phyloP scores from a whole-genome alignment of 2,888 invertebrate genomes.

The Bhutanitis thaidina region DNA sequence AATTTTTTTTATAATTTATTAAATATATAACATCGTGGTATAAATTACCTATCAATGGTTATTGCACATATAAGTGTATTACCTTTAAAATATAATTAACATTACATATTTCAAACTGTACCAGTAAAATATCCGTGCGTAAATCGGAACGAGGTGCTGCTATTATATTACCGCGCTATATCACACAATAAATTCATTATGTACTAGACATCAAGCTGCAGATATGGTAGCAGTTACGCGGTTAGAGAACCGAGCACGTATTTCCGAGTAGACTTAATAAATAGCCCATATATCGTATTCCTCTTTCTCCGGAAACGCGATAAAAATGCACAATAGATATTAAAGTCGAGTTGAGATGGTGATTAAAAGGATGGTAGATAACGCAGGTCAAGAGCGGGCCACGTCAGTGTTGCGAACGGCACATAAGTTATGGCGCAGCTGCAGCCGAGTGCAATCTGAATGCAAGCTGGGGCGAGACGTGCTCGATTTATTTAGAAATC shows the following conservation, averaged over 20 bases:
- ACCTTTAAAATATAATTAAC: background rate
- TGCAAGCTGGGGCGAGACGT: conserved; percentile 34
- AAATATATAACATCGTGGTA: no score
- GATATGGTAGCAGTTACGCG: conserved; percentile 27
- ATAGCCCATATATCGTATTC: background rate
- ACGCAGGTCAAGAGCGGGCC: conserved; percentile 23
- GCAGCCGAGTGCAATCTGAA: conserved; percentile 46
- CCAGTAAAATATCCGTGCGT: conserved; percentile 5
- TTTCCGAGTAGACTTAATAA: background rate
- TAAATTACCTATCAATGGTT: no score
- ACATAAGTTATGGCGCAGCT: conserved; percentile 45
- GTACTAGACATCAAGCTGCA: conserved; percentile 41
- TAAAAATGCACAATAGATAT: conserved; percentile 17
- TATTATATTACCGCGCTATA: conserved; percentile 26
- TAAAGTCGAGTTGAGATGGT: background rate
- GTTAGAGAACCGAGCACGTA: background rate
- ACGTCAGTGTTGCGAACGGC: conserved; percentile 28
- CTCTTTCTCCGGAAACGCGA: background rate
- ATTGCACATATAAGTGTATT: background rate
- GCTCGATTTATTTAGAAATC: conserved; percentile 39
- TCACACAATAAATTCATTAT: conserved; percentile 40
- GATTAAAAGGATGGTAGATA: conserved; percentile 29
- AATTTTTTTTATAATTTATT: no score
- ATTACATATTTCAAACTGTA: conserved; percentile 3
- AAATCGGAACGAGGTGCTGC: background rate